Evolutionary conservation across 1,140 invertebrate species (phyloP).

Genomic region (Aphis craccivora): DNA sequence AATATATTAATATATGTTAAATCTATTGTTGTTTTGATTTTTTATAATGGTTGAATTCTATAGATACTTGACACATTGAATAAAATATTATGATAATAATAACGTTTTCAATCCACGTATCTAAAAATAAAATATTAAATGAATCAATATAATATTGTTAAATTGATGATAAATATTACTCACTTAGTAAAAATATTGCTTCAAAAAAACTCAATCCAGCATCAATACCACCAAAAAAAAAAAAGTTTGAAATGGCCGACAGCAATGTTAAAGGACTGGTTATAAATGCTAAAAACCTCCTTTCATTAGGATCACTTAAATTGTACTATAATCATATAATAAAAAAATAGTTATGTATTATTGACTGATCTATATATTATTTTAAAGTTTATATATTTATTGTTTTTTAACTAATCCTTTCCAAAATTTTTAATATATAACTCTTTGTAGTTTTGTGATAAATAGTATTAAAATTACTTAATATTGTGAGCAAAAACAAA

Average conservation of each 20-base stretch:
- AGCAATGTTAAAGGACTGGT: slow-evolving; percentile 76
- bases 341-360: not conserved
- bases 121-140: slow-evolving; percentile 63
- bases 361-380: not conserved
- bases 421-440: not conserved
- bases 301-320: slow-evolving; percentile 64
- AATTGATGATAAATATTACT: slow-evolving; percentile 60
- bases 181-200: slow-evolving; percentile 65
- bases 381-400: not conserved
- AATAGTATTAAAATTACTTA: not conserved
- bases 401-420: not conserved
- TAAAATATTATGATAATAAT: slow-evolving; percentile 65
- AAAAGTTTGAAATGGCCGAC: slow-evolving; percentile 84
- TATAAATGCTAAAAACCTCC: slow-evolving; percentile 73
- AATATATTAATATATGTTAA: not conserved
- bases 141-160: not conserved
- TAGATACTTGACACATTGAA: slow-evolving; percentile 68
- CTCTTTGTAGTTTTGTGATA: not conserved
- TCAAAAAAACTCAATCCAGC: slow-evolving; percentile 73
- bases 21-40: slow-evolving; percentile 61
- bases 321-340: slow-evolving; percentile 59
- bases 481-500: not conserved
- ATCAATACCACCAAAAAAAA: slow-evolving; percentile 79
- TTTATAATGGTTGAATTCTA: slow-evolving; percentile 62
- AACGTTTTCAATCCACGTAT: slow-evolving; percentile 62